These are phyloP conservation scores for Oncopodura yosiiana DNA, from an alignment of 1,140 invertebrate genomes.

Conservation along the genomic window DNA sequence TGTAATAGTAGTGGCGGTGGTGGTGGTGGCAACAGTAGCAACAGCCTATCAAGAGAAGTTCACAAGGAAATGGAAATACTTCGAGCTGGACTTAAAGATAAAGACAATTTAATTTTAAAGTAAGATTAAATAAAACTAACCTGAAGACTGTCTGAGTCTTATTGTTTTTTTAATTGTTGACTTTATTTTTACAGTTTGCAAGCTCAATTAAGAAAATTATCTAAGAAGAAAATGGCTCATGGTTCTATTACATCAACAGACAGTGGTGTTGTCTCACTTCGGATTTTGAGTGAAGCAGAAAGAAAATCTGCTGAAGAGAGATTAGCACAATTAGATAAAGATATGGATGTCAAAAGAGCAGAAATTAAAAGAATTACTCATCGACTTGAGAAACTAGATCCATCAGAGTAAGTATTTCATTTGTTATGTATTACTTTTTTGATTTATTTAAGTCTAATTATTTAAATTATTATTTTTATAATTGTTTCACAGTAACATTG, in stretches of 20 bases:
- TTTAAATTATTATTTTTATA: conserved; percentile 1
- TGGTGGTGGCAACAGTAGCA: conserved; percentile 33
- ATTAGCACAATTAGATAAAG: conserved; percentile 52
- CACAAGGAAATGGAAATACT: conserved; percentile 58
- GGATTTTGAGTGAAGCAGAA: conserved; percentile 44
- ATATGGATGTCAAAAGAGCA: conserved; percentile 59
- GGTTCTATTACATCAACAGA: conserved; percentile 37
- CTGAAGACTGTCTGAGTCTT: background rate
- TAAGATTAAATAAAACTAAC: conserved; percentile 32
- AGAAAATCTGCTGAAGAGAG: conserved; percentile 57
- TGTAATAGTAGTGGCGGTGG: conserved; percentile 47
- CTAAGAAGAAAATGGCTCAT: conserved; percentile 32
- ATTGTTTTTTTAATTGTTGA: background rate
- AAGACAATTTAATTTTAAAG: conserved; percentile 70
- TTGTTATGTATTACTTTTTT: background rate
- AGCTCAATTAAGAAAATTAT: conserved; percentile 31
- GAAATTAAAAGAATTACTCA: conserved; percentile 65
- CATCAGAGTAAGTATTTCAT: conserved; percentile 57
- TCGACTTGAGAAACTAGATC: conserved; percentile 61
- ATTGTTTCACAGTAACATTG: conserved; percentile 61
- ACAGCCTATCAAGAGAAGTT: conserved; percentile 4
- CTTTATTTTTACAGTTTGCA: conserved; percentile 31
- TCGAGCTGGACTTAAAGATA: conserved; percentile 60
- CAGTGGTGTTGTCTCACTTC: conserved; percentile 38
- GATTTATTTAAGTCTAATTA: background rate